Conservation (phyloP, 2,113 vertebrate species). For the Smithornis capensis region DNA sequence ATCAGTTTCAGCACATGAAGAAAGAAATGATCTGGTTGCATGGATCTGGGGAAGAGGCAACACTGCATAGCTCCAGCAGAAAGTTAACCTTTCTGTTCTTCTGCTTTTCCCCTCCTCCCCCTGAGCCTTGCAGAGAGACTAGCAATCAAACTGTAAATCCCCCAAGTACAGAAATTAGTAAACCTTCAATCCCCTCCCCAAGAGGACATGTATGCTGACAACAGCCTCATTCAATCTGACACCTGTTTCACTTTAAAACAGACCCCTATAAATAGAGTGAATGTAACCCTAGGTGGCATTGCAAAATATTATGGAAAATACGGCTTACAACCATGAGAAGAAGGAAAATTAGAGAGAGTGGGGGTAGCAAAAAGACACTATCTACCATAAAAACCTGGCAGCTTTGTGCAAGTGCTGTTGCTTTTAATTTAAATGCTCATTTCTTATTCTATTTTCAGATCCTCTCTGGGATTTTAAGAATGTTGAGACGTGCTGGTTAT, state of each 20-base stretch:
- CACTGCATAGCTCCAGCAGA: neutral
- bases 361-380: constrained; percentile 34
- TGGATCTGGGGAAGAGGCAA: neutral
- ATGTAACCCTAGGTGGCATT: constrained; percentile 10
- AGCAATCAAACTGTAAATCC: neutral
- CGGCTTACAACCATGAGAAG: constrained; percentile 27
- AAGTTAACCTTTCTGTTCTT: neutral
- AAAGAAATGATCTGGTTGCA: neutral
- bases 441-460: constrained; percentile 80
- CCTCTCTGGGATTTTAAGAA: constrained; percentile 77
- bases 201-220: neutral
- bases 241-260: constrained; percentile 52
- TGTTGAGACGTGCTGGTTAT: constrained; percentile 71
- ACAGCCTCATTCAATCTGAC: constrained; percentile 31
- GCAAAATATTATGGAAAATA: constrained; percentile 46
- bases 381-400: constrained; percentile 64
- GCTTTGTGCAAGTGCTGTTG: constrained; percentile 60
- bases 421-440: constrained; percentile 75
- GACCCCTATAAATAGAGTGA: constrained; percentile 19
- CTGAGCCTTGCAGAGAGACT: neutral
- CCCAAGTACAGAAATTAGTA: neutral
- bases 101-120: neutral
- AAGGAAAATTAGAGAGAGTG: neutral
- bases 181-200: neutral
- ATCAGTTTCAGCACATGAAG: neutral